Percentiles rank a stretch among this genome's conserved stretches.
Evolutionary conservation across 2,797 vertebrate species (phyloP).

Genomic region (Sardinella longiceps): DNA sequence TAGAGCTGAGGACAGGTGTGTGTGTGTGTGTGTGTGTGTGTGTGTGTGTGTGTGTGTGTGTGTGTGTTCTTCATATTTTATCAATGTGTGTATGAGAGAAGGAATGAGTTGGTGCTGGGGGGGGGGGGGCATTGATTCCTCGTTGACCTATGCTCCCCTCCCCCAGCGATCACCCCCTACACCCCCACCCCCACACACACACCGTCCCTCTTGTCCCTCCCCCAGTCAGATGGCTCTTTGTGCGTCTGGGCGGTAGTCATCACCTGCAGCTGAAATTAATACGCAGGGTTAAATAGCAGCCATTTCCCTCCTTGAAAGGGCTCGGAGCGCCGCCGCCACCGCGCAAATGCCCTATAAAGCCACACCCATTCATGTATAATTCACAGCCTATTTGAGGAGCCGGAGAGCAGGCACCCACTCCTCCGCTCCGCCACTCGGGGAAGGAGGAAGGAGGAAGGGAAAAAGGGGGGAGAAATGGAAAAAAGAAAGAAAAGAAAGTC

Average conservation of each 20-base stretch:
- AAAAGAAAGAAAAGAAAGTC: constrained; percentile 51
- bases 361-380: constrained; percentile 79
- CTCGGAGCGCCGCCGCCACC: constrained; percentile 68
- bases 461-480: not conserved
- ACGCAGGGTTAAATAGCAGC: constrained; percentile 61
- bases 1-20: not conserved
- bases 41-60: not conserved
- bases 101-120: not conserved
- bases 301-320: constrained; percentile 65
- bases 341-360: constrained; percentile 78
- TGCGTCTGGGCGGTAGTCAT: constrained; percentile 49
- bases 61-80: not conserved
- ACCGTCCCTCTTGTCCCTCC: not conserved
- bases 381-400: constrained; percentile 77
- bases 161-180: not conserved
- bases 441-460: constrained; percentile 41
- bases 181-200: not conserved
- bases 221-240: constrained; percentile 38
- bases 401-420: constrained; percentile 72
- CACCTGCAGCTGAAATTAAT: constrained; percentile 52
- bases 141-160: constrained; percentile 14
- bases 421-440: constrained; percentile 67
- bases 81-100: not conserved
- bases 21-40: constrained; percentile 22
- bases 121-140: not conserved